Evolutionary conservation across 2,888 invertebrate genomes (phyloP).

Genomic region (Herminia tarsipennalis): DNA sequence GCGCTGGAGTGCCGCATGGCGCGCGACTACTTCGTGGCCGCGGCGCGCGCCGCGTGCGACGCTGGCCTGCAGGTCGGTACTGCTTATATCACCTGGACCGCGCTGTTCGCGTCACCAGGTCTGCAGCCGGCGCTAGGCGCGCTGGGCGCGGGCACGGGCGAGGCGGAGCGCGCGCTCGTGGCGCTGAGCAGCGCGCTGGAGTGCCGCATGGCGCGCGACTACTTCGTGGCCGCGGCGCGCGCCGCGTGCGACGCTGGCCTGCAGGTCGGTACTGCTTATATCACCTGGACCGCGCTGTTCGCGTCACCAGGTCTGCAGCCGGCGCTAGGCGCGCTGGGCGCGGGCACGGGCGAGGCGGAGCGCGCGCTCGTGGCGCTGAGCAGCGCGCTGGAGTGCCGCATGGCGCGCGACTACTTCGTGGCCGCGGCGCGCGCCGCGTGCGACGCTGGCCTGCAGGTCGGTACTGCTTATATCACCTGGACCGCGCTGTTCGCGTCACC

Average conservation of each 20-base stretch:
- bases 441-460: slow-evolving; percentile 89
- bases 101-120: no score
- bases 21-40: slow-evolving; percentile 92
- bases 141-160: no score
- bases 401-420: slow-evolving; percentile 93
- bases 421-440: slow-evolving; percentile 93
- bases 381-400: slow-evolving; percentile 93
- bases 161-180: no score
- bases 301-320: no score
- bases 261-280: slow-evolving; percentile 61
- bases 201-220: slow-evolving; percentile 92
- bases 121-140: no score
- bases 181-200: slow-evolving; percentile 89
- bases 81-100: no score
- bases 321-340: no score
- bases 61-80: slow-evolving; percentile 87
- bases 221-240: slow-evolving; percentile 92
- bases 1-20: slow-evolving; percentile 94
- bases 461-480: no score
- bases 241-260: slow-evolving; percentile 94
- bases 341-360: no score
- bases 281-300: no score
- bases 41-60: slow-evolving; percentile 93
- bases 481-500: no score
- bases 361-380: slow-evolving; percentile 84